Evolutionary conservation across 2,113 vertebrate genomes (phyloP), one percentile per base, ranked within the genome.

Genomic region (Tiliqua scincoides): DNA sequence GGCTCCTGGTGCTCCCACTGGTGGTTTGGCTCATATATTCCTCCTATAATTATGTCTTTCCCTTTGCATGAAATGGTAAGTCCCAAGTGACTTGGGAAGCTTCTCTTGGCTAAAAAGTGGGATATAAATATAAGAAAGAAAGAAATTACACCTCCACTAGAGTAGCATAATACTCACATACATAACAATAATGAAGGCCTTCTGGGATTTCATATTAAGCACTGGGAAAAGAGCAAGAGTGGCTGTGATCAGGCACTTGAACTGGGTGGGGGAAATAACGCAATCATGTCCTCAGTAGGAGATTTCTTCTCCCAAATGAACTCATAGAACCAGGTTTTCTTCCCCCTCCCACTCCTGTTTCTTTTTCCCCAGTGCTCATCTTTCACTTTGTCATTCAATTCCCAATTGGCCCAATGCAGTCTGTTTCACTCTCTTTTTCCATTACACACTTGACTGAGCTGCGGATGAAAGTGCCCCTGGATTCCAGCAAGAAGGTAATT

Each of bases 391-490:
- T 76, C 93, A 91, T 86, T 90, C 89, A 89, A 92, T 94, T 94
- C 94, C 95, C 96, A 91, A 92, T 93, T 90, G 95, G 95, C 93
- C 93, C 88, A 91, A 85, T 8, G 71, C 93, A 94, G 96, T 94
- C 96, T 96, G 97, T 93, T 95, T 87, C 65, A 0, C 84, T 97
- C 93, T 94, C 85, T 97, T 93, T 98, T 97, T 97, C 96, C 96
- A 99, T 99, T 99, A 98, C 98, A 98, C 97, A 97, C 98, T 97
- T 88, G 96, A 96, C 95, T 98, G 98, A 97, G 95, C 97, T 92
- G 95, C 94, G 95, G 91, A 95, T 48, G 89, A 82, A 86, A 94
- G 91, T 92, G 92, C 85, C 87, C 86, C 88, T 2, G 86, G 83
- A 87, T 93, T 93, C 93, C 86, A 20, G 91, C 1, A 83, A 90